Base-by-base conservation (phyloP, 1,140 invertebrate species). In the Brachionus koreanus region DNA sequence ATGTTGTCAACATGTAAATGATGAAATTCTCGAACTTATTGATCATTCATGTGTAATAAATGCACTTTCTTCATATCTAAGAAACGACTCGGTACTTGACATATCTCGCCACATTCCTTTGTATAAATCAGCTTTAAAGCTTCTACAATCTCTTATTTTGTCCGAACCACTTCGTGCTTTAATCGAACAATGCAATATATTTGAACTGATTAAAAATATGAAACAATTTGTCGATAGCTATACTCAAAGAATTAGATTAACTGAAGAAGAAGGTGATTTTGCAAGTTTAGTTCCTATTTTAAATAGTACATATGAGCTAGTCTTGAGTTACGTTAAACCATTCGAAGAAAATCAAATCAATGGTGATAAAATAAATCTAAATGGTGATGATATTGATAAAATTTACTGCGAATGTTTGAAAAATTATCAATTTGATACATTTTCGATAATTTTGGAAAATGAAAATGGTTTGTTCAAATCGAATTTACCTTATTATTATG, bases 71-170 rank as follows among this genome's bases (percentile, higher is more conserved):
- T 96, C 94, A 0, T 97, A 98, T 85, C 90, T 98, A 29, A 91
- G 94, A 84, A 97, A 98, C 86, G 95, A 97, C 87, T 97, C 95
- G 89, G 95, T 97, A 69, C 87, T 97, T 85, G 95, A 97, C 87
- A 96, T 97, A 93, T 94, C 95, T 5, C 91, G 95, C 10, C 95
- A 97, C 87, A 95, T 96, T 86, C 94, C 94, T 6, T 89, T 97
- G 61, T 97, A 97, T 88, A 91, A 93, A 86, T 92, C 94, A 35
- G 91, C 96, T 82, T 87, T 96, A 82, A 92, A 93, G 85, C 88
- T 95, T 57, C 90, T 96, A 65, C 91, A 94, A 83, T 93, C 93
- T 4, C 90, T 96, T 84, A 92, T 93, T 7, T 89, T 92, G 3
- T 93, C 91, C 65, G 89, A 89, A 42, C 90, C 92, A 84, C 86